A percentile compares a stretch with the other conserved stretches of the same genome.
phyloP scores from a whole-genome alignment of 35 echinoderm and acorn worm genomes.

The Eucidaris tribuloides region DNA sequence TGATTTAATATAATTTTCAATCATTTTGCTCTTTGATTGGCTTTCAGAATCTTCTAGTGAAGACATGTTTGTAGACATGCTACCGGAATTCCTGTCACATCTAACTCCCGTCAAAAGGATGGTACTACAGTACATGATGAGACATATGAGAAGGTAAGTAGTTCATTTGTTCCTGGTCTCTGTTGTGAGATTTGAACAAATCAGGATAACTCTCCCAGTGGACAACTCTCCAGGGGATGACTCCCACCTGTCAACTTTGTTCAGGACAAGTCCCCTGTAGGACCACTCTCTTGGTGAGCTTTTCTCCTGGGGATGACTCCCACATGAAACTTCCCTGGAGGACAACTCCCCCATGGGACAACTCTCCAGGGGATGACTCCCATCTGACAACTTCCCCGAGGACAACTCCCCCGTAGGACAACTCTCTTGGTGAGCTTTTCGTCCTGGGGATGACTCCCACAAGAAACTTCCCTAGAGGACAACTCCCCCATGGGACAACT shows the following conservation, averaged over 20 bases:
- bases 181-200: neutral
- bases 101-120: conserved; percentile 7
- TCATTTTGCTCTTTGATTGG: neutral
- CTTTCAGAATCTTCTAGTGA: neutral
- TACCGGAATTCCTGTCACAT: conserved; percentile 38
- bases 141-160: conserved; percentile 64
- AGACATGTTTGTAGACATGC: conserved; percentile 31
- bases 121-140: conserved; percentile 65
- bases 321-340: too few species aligned
- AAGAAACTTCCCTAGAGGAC: too few species aligned
- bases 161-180: neutral
- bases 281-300: neutral
- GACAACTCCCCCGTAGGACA: too few species aligned
- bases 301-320: too few species aligned
- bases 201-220: neutral
- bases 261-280: too few species aligned
- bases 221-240: neutral
- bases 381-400: too few species aligned
- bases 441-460: too few species aligned
- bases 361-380: too few species aligned
- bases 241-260: too few species aligned
- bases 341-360: neutral
- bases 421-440: too few species aligned
- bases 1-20: too few species aligned
- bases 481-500: too few species aligned